These are phyloP conservation scores for Neria commutata DNA, from an alignment of 2,888 invertebrate species.

Conservation along the genomic window DNA sequence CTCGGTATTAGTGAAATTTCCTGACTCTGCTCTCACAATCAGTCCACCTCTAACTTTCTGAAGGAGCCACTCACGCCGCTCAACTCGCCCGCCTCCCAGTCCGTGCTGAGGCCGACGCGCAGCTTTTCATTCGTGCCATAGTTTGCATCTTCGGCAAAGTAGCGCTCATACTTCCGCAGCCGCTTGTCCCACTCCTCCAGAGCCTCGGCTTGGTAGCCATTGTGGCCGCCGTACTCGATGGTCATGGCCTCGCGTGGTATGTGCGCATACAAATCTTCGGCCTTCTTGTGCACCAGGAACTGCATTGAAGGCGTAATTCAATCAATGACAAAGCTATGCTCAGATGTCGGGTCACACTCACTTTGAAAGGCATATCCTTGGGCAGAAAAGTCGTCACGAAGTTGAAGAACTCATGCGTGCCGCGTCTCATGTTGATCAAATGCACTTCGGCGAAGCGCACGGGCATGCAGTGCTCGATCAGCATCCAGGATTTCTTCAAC, in stretches of 20 bases:
- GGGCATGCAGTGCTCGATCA: conserved; percentile 47
- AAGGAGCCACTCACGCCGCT: conserved; percentile 47
- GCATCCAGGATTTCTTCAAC: conserved; percentile 42
- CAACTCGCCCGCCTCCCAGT: conserved; percentile 38
- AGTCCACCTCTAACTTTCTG: conserved; percentile 50
- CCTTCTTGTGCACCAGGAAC: conserved; percentile 51
- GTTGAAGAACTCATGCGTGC: conserved; percentile 41
- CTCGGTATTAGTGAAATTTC: too few relatives aligned
- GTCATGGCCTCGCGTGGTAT: conserved; percentile 47
- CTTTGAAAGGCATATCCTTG: conserved; percentile 44
- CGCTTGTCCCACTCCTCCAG: conserved; percentile 42
- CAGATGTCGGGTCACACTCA: too few relatives aligned
- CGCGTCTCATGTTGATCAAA: conserved; percentile 48
- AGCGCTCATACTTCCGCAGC: conserved; percentile 38
- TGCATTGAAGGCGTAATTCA: conserved; percentile 17
- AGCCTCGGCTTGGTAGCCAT: conserved; percentile 48
- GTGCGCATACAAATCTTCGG: conserved; percentile 48
- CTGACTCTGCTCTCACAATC: too few relatives aligned
- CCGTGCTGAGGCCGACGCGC: conserved; percentile 38
- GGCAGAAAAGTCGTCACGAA: conserved; percentile 47
- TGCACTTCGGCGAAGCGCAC: conserved; percentile 46
- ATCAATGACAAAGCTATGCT: neutral
- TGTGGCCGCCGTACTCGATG: conserved; percentile 50
- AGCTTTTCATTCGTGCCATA: conserved; percentile 47
- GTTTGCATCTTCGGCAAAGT: conserved; percentile 44